phyloP scores from a whole-genome alignment of 2,888 invertebrate genomes.

The Pyralis farinalis region DNA sequence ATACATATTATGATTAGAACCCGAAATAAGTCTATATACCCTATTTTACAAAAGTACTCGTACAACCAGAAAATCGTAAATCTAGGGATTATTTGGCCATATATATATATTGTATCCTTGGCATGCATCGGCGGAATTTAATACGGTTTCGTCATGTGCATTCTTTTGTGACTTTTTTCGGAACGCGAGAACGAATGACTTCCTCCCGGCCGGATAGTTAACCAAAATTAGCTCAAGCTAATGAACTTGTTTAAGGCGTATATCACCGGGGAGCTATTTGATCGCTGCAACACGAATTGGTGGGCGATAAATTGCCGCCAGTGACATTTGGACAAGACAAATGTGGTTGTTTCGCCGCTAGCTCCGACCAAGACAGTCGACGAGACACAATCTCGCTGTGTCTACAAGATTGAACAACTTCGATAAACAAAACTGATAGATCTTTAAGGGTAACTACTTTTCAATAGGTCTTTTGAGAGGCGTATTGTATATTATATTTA shows the following conservation, averaged over 20 bases:
- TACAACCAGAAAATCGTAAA: no score
- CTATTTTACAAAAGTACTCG: no score
- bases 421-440: constrained; percentile 2
- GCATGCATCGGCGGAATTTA: no score
- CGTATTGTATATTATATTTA: no score
- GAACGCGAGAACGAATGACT: constrained; percentile 38
- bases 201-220: constrained; percentile 47
- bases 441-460: no score
- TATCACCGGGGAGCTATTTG: constrained; percentile 43
- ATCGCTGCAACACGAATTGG: constrained; percentile 49
- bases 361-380: constrained; percentile 17
- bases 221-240: constrained; percentile 57
- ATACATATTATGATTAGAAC: no score
- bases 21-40: no score
- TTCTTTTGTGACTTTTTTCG: constrained; percentile 7
- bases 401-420: constrained; percentile 2
- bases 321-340: constrained; percentile 58
- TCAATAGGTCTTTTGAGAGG: no score
- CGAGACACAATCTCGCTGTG: constrained; percentile 5
- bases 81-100: no score
- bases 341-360: constrained; percentile 29
- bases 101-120: no score
- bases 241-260: constrained; percentile 54
- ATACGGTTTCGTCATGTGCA: constrained; percentile 6
- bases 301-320: constrained; percentile 52